A percentile compares a stretch with the other conserved stretches of the same genome.
phyloP scores from a whole-genome alignment of 2,888 invertebrate genomes.

The Hybos culiciformis region DNA sequence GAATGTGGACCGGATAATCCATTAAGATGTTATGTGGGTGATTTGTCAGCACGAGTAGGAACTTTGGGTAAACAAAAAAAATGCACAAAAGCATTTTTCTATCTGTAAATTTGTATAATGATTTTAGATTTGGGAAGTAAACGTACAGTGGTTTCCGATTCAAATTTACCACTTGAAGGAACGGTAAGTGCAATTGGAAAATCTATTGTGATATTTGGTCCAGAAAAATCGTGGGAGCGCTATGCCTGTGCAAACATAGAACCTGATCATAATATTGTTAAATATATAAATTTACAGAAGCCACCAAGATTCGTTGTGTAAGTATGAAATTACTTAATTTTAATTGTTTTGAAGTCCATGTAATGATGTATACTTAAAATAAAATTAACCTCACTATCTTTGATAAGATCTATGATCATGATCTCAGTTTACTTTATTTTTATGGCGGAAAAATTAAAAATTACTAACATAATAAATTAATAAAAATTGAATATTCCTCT shows the following conservation, averaged over 20 bases:
- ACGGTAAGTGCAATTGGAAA: constrained; percentile 64
- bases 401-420: too few species aligned
- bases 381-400: too few species aligned
- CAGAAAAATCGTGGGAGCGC: constrained; percentile 53
- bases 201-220: constrained; percentile 71
- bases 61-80: constrained; percentile 45
- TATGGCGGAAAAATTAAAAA: too few species aligned
- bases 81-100: constrained; percentile 1
- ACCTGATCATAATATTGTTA: constrained; percentile 80
- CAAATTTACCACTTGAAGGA: constrained; percentile 76
- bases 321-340: constrained; percentile 22
- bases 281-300: constrained; percentile 74
- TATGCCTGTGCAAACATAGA: constrained; percentile 86
- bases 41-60: constrained; percentile 71
- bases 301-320: constrained; percentile 81
- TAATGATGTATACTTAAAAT: too few species aligned
- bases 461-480: too few species aligned
- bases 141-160: constrained; percentile 66
- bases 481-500: too few species aligned
- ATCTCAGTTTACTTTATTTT: neutral
- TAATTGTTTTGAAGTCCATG: constrained; percentile 1
- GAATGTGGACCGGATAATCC: constrained; percentile 85
- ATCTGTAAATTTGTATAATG: neutral
- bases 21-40: constrained; percentile 80
- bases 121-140: constrained; percentile 54